phyloP scores from a whole-genome alignment of 2,113 vertebrate genomes.

The Toxotes jaculatrix region DNA sequence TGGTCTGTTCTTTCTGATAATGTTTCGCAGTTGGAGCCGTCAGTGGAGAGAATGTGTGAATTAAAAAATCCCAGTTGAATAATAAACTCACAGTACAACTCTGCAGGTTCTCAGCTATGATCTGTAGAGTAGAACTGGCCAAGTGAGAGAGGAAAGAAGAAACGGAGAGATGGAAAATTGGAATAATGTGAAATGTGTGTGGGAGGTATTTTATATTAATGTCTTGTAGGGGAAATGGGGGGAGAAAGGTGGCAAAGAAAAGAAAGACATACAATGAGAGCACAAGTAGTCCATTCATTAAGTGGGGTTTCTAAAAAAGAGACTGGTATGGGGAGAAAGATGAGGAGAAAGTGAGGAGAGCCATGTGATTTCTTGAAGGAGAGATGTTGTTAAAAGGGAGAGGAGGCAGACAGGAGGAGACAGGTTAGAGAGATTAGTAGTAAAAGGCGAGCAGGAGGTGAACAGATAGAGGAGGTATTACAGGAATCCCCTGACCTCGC shows the following conservation, averaged over 20 bases:
- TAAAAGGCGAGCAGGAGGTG: slow-evolving; percentile 79
- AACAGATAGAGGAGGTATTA: slow-evolving; percentile 83
- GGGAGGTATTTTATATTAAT: slow-evolving; percentile 44
- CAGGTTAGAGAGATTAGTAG: slow-evolving; percentile 80
- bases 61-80: slow-evolving; percentile 71
- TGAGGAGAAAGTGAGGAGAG: slow-evolving; percentile 16
- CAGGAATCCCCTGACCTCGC: slow-evolving; percentile 81
- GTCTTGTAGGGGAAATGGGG: slow-evolving; percentile 6
- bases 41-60: slow-evolving; percentile 58
- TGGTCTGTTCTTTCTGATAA: slow-evolving; percentile 71
- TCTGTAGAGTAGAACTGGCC: slow-evolving; percentile 27
- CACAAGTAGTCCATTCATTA: slow-evolving; percentile 8
- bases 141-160: slow-evolving; percentile 29
- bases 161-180: slow-evolving; percentile 24
- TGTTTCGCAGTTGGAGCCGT: slow-evolving; percentile 59
- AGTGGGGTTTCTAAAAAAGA: slow-evolving; percentile 28
- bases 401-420: slow-evolving; percentile 69
- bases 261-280: not conserved
- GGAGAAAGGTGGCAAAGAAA: slow-evolving; percentile 21
- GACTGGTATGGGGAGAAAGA: not conserved
- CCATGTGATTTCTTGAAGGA: slow-evolving; percentile 62
- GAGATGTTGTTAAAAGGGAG: slow-evolving; percentile 55
- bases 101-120: slow-evolving; percentile 57
- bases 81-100: slow-evolving; percentile 57
- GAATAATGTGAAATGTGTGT: slow-evolving; percentile 35